Conservation (phyloP, 2,797 vertebrate species). For the Alexandromys oeconomus region DNA sequence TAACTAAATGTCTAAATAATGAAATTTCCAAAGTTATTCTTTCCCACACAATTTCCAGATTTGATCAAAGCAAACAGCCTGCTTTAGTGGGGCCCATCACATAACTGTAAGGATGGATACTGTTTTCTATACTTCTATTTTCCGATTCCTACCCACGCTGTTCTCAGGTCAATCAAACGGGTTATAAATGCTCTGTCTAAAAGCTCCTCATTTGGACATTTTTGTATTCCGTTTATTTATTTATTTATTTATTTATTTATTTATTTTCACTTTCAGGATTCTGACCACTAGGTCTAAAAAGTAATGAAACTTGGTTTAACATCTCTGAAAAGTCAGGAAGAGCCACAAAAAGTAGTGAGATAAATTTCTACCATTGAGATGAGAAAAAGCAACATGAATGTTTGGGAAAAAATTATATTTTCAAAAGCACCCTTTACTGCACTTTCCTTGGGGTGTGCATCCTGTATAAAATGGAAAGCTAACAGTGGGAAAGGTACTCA, state of each 20-base stretch:
- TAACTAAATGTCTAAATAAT: neutral
- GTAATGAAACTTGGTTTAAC: neutral
- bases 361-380: neutral
- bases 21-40: neutral
- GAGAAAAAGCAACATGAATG: neutral
- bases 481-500: neutral
- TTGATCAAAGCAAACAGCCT: neutral
- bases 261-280: neutral
- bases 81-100: too few species aligned
- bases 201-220: neutral
- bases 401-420: neutral
- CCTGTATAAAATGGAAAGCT: neutral
- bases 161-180: too few species aligned
- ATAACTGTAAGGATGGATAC: neutral
- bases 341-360: neutral
- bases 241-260: neutral
- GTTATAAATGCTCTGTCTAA: rapidly evolving
- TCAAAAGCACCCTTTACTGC: neutral
- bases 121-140: neutral
- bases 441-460: rapidly evolving
- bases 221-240: too few species aligned
- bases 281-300: neutral
- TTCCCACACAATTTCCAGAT: neutral
- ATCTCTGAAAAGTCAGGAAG: neutral
- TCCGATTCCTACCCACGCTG: neutral